A percentile compares a stretch with the other conserved stretches of the same genome.
phyloP scores from a whole-genome alignment of 2,113 vertebrate species.

The Athene noctua region DNA sequence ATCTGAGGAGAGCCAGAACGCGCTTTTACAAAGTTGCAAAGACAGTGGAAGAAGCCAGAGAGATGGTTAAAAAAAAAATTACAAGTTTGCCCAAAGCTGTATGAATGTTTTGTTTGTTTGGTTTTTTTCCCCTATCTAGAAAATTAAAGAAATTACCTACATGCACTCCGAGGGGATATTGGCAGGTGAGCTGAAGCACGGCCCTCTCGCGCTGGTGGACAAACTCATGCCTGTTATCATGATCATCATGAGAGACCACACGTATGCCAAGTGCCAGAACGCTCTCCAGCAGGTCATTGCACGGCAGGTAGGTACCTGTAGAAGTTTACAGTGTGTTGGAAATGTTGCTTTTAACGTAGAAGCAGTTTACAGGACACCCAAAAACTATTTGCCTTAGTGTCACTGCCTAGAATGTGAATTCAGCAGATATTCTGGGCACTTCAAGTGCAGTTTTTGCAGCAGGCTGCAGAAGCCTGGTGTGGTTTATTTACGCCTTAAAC shows the following conservation, averaged over 20 bases:
- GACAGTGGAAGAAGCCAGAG: background rate
- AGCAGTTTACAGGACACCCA: background rate
- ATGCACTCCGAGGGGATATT: conserved; percentile 99
- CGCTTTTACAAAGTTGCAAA: background rate
- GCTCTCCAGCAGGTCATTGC: conserved; percentile 96
- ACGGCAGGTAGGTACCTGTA: conserved; percentile 79
- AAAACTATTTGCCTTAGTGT: rapidly evolving
- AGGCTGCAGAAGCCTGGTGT: background rate
- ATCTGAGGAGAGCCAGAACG: background rate
- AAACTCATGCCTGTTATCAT: conserved; percentile 99
- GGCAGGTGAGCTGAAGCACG: conserved; percentile 95
- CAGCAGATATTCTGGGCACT: background rate
- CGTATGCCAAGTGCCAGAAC: conserved; percentile 95
- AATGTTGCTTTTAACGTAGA: rapidly evolving
- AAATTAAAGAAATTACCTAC: conserved; percentile 99
- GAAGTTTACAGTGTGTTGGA: rapidly evolving
- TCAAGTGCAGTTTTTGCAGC: background rate
- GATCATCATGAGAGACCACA: conserved; percentile 98
- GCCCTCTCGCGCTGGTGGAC: conserved; percentile 92
- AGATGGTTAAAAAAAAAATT: background rate
- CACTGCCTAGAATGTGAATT: background rate
- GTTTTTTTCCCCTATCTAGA: conserved; percentile 68
- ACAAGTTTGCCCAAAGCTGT: background rate
- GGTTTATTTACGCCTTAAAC: background rate
- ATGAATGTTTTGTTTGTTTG: background rate